Base-by-base conservation (phyloP, 2,113 vertebrate genomes). In the Phylloscopus trochiloides region DNA sequence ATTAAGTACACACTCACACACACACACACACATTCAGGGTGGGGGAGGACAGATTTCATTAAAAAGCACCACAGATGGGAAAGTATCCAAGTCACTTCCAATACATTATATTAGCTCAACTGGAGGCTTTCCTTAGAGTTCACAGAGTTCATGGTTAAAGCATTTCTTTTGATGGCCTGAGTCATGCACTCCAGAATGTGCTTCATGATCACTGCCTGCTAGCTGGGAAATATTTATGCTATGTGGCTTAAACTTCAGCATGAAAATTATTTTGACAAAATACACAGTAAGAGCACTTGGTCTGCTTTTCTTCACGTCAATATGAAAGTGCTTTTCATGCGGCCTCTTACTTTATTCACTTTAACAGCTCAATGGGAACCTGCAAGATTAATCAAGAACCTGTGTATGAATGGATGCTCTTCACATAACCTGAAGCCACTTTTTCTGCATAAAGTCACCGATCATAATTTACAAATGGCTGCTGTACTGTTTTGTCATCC, bases 241-340 rank as follows among this genome's bases (percentile, higher is more conserved):
- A 83, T 61, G 86, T 70, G 72, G 73, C 82, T 97, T 94, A 95
- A 96, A 97, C 87, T 52, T 79, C 89, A 17, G 79, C 80, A 92
- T 85, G 78, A 96, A 96, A 91, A 97, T 97, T 96, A 94, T 97
- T 96, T 96, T 96, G 95, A 97, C 95, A 98, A 97, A 98, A 96
- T 22, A 93, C 51, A 92, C 31, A 19, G 94, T 90, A 93, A 93
- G 91, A 93, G 81, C 87, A 57, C 95, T 92, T 82, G 67, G 87
- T 89, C 94, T 94, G 72, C 89, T 96, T 95, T 95, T 80, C 92
- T 97, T 94, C 88, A 83, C 9, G 55, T 96, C 97, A 94, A 57
- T 92, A 95, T 75, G 77, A 97, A 97, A 96, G 94, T 25, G 72
- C 59, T 97, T 97, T 94, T 97, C 93, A 96, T 70, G 58, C 73